These are phyloP conservation scores for Holotrichia oblita DNA, from an alignment of 1,140 invertebrate species.

Conservation along the genomic window DNA sequence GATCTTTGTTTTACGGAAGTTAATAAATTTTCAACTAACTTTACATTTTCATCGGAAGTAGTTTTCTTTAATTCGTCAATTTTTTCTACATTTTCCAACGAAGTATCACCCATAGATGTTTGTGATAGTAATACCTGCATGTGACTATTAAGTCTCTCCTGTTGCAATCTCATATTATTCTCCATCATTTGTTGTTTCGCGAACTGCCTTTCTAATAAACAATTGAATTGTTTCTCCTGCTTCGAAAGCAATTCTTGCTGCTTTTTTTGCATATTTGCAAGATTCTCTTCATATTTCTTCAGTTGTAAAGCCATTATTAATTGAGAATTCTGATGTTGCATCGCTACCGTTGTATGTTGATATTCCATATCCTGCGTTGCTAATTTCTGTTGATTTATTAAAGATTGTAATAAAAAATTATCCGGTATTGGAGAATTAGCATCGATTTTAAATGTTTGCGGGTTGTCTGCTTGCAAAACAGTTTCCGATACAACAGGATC, in stretches of 20 bases:
- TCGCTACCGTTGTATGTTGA: slow-evolving; percentile 59
- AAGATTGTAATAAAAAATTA: background rate
- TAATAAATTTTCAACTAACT: slow-evolving; percentile 58
- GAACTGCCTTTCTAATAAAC: slow-evolving; percentile 62
- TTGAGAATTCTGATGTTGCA: slow-evolving; percentile 65
- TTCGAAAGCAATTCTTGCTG: slow-evolving; percentile 61
- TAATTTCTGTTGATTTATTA: slow-evolving; percentile 52
- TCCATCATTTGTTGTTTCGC: slow-evolving; percentile 64
- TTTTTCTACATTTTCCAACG: slow-evolving; percentile 43
- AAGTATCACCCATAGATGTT: slow-evolving; percentile 45
- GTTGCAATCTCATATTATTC: slow-evolving; percentile 63
- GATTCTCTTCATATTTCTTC: slow-evolving; percentile 63
- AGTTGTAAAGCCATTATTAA: slow-evolving; percentile 63
- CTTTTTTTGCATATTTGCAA: slow-evolving; percentile 62
- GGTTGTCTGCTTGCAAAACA: slow-evolving; percentile 29
- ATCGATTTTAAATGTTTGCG: background rate
- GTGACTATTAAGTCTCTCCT: slow-evolving; percentile 65
- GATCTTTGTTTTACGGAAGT: slow-evolving; percentile 62
- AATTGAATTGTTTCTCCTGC: slow-evolving; percentile 63
- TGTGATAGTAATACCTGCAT: slow-evolving; percentile 61
- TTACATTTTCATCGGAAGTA: slow-evolving; percentile 45
- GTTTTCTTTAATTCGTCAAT: slow-evolving; percentile 44
- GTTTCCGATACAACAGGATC: slow-evolving; percentile 22
- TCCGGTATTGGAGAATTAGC: background rate
- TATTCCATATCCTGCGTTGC: slow-evolving; percentile 57